These are phyloP conservation scores for Diachasmimorpha longicaudata DNA, from an alignment of 1,140 invertebrate genomes.

Conservation along the genomic window DNA sequence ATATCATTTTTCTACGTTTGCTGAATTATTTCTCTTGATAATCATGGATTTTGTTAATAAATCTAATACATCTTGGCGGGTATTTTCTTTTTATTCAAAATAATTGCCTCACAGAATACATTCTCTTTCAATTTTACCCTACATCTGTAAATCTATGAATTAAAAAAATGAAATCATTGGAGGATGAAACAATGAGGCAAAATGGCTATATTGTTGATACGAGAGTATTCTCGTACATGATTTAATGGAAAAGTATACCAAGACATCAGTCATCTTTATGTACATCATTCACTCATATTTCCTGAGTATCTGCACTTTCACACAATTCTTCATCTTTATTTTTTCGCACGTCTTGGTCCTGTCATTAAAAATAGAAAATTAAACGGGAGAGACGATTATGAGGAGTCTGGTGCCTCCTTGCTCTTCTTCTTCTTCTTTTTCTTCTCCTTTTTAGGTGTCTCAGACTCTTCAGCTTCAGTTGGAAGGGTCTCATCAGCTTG, in stretches of 20 bases:
- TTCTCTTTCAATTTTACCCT: slow-evolving; percentile 1
- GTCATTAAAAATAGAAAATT: slow-evolving; percentile 9
- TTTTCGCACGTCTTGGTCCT: background rate
- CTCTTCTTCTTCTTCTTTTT: slow-evolving; percentile 79
- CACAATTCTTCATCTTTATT: background rate
- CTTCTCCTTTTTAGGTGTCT: slow-evolving; percentile 64
- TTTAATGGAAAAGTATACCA: background rate
- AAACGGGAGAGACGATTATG: background rate
- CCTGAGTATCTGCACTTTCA: background rate
- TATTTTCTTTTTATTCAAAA: slow-evolving; percentile 41
- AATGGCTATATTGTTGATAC: background rate
- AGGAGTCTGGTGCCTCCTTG: slow-evolving; percentile 53
- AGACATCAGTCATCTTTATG: background rate
- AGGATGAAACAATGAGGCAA: background rate
- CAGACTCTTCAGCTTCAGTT: slow-evolving; percentile 43
- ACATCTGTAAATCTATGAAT: background rate
- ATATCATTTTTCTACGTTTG: background rate
- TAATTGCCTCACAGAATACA: slow-evolving; percentile 36
- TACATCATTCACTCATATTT: background rate
- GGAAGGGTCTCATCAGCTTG: slow-evolving; percentile 41
- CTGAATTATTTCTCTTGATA: background rate
- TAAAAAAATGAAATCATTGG: background rate
- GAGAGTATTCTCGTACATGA: background rate
- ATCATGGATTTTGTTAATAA: slow-evolving; percentile 1
- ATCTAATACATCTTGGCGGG: slow-evolving; percentile 29